These are phyloP conservation scores for Acanthurus leucopareius DNA, from an alignment of 2,797 vertebrate genomes.

Conservation along the genomic window DNA sequence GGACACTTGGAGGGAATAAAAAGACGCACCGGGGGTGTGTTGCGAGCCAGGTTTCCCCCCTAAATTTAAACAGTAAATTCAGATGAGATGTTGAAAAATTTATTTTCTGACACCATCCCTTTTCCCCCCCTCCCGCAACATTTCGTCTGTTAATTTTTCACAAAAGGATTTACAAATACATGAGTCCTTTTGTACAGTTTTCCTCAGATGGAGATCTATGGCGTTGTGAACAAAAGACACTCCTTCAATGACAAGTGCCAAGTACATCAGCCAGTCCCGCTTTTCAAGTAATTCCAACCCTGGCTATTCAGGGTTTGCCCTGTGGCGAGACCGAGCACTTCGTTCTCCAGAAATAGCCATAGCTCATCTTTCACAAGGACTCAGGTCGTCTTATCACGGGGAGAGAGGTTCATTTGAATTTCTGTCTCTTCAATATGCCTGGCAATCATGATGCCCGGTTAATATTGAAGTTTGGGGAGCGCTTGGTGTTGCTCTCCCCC, in stretches of 20 bases:
- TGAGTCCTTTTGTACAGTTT: constrained; percentile 71
- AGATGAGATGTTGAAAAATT: constrained; percentile 61
- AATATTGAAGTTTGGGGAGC: constrained; percentile 85
- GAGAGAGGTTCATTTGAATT: constrained; percentile 85
- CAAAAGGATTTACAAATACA: constrained; percentile 79
- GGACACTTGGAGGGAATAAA: constrained; percentile 38
- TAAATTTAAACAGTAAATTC: constrained; percentile 57
- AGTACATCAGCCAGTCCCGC: constrained; percentile 83
- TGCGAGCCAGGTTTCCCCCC: constrained; percentile 33
- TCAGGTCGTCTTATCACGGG: constrained; percentile 86
- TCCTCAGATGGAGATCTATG: constrained; percentile 85
- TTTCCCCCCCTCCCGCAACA: constrained; percentile 24
- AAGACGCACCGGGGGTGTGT: constrained; percentile 15
- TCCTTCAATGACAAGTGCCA: constrained; percentile 87
- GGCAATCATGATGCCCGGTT: constrained; percentile 80
- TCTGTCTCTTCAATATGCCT: constrained; percentile 82
- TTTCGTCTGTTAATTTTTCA: constrained; percentile 73
- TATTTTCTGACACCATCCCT: constrained; percentile 55
- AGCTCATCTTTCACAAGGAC: constrained; percentile 89
- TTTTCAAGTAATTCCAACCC: constrained; percentile 88
- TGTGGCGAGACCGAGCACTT: constrained; percentile 86
- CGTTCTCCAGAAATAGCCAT: constrained; percentile 89
- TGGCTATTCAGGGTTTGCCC: constrained; percentile 90
- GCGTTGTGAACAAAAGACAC: constrained; percentile 82
- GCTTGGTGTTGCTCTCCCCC: constrained; percentile 70